phyloP scores from a whole-genome alignment of 2,888 invertebrate genomes.

The Agrochola lota region DNA sequence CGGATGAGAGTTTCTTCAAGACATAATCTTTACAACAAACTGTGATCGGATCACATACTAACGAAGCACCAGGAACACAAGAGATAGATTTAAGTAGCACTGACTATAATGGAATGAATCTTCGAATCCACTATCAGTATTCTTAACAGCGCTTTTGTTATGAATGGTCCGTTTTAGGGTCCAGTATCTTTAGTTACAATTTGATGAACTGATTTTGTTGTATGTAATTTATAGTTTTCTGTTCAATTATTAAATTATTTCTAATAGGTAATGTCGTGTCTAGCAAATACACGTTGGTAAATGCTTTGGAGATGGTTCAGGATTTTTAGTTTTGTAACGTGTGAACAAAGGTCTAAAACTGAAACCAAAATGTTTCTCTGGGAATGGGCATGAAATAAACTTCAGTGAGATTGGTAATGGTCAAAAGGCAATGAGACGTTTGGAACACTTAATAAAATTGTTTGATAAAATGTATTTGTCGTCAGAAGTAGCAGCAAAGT shows the following conservation, averaged over 20 bases:
- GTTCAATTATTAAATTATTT: too few species aligned
- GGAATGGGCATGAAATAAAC: conserved; percentile 4
- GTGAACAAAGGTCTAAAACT: not conserved
- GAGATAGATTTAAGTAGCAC: conserved; percentile 85
- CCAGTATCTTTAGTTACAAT: conserved; percentile 3
- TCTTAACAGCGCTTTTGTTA: conserved; percentile 71
- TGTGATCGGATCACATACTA: conserved; percentile 87
- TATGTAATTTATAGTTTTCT: not conserved
- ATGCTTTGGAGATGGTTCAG: not conserved
- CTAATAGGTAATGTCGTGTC: not conserved
- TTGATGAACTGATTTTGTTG: not conserved
- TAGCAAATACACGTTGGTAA: not conserved
- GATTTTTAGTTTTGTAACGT: not conserved
- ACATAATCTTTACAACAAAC: conserved; percentile 90
- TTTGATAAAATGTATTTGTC: conserved; percentile 20
- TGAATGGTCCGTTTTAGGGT: conserved; percentile 42
- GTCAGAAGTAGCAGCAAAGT: conserved; percentile 12
- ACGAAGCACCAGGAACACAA: conserved; percentile 84
- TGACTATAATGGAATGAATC: conserved; percentile 78
- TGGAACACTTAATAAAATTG: conserved; percentile 25
- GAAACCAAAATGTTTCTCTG: not conserved
- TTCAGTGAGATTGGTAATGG: conserved; percentile 14
- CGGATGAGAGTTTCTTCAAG: conserved; percentile 88
- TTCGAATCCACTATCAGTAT: conserved; percentile 73
- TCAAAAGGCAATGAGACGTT: conserved; percentile 33